Evolutionary conservation across 2,888 invertebrate genomes (phyloP).

Genomic region (Standfussiana lucernea): DNA sequence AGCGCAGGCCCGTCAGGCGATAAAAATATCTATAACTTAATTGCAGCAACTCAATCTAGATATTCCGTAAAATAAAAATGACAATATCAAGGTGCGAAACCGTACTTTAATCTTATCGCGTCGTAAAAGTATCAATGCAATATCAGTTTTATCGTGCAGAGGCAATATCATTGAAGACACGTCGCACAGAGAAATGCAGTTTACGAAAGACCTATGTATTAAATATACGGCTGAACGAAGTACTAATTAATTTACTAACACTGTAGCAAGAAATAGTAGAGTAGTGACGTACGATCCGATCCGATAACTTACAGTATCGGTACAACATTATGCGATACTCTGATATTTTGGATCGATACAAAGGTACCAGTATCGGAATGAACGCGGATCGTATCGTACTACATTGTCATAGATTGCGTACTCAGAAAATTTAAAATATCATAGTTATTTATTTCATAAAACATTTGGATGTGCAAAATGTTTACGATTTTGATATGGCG

Average conservation of each 20-base stretch:
- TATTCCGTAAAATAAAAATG: constrained; percentile 14
- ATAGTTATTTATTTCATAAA: neutral
- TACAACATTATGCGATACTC: neutral
- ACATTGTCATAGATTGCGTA: neutral
- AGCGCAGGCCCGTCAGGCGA: neutral
- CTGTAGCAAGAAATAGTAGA: constrained; percentile 46
- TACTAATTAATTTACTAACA: constrained; percentile 53
- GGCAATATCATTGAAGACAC: constrained; percentile 29
- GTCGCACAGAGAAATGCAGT: constrained; percentile 44
- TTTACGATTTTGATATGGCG: neutral
- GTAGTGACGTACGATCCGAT: constrained; percentile 4
- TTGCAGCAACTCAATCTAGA: neutral
- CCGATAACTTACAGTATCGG: neutral
- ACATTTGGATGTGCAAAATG: neutral
- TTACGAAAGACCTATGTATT: constrained; percentile 52
- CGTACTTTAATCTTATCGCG: constrained; percentile 42
- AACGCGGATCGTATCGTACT: neutral
- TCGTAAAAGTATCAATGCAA: constrained; percentile 50
- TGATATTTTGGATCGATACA: neutral
- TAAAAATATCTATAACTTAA: constrained; percentile 4
- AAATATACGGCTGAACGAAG: constrained; percentile 39
- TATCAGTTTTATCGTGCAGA: constrained; percentile 43
- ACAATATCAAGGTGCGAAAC: constrained; percentile 40
- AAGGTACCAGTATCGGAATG: neutral
- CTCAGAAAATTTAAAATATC: neutral